Evolutionary conservation across 2,113 vertebrate species (phyloP).

Genomic region (Sinocyclocheilus anshuiensis): DNA sequence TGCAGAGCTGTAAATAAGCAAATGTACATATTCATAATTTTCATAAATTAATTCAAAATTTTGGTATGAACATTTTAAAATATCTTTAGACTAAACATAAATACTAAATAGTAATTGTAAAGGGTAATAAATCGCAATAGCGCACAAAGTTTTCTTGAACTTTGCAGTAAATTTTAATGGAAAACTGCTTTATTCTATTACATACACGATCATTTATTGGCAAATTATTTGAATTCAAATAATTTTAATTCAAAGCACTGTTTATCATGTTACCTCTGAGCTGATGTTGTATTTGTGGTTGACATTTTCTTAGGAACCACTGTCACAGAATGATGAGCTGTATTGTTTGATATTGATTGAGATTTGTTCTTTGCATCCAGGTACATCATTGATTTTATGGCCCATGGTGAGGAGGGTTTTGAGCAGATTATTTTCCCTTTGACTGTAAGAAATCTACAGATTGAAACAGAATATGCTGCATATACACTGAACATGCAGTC

Average conservation of each 20-base stretch:
- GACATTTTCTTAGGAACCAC: not conserved
- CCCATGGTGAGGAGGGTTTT: constrained; percentile 46
- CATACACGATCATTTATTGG: not conserved
- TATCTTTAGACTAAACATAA: not conserved
- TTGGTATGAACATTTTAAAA: not conserved
- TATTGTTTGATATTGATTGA: not conserved
- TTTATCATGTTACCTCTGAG: too few species aligned
- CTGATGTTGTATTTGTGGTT: not conserved
- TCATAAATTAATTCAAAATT: not conserved
- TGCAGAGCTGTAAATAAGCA: not conserved
- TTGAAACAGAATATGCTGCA: not conserved
- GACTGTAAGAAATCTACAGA: constrained; percentile 64
- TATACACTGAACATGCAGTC: too few species aligned
- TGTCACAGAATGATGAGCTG: not conserved
- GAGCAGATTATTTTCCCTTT: constrained; percentile 57
- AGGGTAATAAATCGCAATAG: not conserved
- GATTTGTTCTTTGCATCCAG: constrained; percentile 55
- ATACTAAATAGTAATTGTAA: not conserved
- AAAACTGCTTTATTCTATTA: not conserved
- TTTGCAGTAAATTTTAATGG: not conserved
- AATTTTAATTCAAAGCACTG: too few species aligned
- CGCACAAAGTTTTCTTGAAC: not conserved
- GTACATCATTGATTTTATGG: constrained; percentile 56
- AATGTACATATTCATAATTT: not conserved
- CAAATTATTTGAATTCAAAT: not conserved